Evolutionary conservation across 2,888 invertebrate species (phyloP).

Genomic region (Morinoia aosen): DNA sequence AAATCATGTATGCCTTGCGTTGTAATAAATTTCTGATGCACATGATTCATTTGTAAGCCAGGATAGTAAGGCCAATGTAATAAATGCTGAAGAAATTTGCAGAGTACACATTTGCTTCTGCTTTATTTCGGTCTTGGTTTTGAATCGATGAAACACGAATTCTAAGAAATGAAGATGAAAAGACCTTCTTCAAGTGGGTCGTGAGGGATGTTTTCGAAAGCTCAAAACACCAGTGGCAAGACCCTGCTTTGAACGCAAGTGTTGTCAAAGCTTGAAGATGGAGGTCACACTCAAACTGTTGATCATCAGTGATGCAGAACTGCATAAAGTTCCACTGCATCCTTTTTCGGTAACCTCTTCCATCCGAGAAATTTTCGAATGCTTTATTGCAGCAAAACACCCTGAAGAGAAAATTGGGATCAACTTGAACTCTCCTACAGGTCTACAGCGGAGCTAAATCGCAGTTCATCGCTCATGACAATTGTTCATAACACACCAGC

Average conservation of each 20-base stretch:
- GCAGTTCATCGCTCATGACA: background rate
- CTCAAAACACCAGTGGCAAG: background rate
- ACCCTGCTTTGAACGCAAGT: background rate
- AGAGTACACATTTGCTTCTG: background rate
- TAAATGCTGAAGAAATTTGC: background rate
- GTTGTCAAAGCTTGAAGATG: background rate
- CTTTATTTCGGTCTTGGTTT: background rate
- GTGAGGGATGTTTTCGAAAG: background rate
- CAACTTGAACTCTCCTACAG: background rate
- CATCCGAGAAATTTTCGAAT: background rate
- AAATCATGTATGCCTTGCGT: too few relatives aligned
- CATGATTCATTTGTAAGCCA: too few relatives aligned
- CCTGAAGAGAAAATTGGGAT: background rate
- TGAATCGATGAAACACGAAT: background rate
- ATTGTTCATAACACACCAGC: background rate
- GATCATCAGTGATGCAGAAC: background rate
- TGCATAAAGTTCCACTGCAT: background rate
- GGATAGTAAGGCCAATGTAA: background rate
- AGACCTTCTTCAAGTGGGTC: background rate
- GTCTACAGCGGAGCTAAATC: background rate
- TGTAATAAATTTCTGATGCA: too few relatives aligned
- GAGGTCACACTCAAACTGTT: background rate
- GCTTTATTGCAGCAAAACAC: too few relatives aligned
- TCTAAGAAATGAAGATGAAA: background rate
- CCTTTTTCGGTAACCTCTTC: background rate